A percentile compares a stretch with the other conserved stretches of the same genome.
Evolutionary conservation across 2,888 invertebrate genomes (phyloP).

Genomic region (Laspeyria flexula): DNA sequence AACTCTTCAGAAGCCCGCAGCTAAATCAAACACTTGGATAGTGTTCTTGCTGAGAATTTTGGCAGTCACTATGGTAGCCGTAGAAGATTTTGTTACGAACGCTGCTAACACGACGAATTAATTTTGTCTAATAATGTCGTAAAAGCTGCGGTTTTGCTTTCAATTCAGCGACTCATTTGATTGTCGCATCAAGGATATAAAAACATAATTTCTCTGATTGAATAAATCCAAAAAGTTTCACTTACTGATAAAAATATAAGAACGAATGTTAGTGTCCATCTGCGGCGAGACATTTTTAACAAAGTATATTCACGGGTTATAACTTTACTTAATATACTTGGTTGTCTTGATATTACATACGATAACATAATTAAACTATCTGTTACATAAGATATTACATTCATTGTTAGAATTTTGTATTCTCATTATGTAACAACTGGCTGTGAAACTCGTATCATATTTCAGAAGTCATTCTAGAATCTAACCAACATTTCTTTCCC

Average conservation of each 20-base stretch:
- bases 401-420: slow-evolving; percentile 35
- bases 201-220: slow-evolving; percentile 10
- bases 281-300: slow-evolving; percentile 58
- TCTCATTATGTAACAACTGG: slow-evolving; percentile 24
- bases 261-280: slow-evolving; percentile 51
- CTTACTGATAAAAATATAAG: slow-evolving; percentile 47
- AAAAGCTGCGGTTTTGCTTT: too few relatives aligned
- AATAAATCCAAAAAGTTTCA: slow-evolving; percentile 54
- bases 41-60: too few relatives aligned
- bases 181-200: not conserved
- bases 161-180: too few relatives aligned
- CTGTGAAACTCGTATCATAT: slow-evolving; percentile 12
- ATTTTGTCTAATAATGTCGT: too few relatives aligned
- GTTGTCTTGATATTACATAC: slow-evolving; percentile 49
- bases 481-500: too few relatives aligned
- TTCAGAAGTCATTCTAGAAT: too few relatives aligned
- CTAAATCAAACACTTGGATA: too few relatives aligned
- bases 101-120: too few relatives aligned
- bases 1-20: too few relatives aligned
- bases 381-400: slow-evolving; percentile 55
- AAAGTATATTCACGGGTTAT: slow-evolving; percentile 49
- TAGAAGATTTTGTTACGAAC: too few relatives aligned
- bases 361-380: slow-evolving; percentile 58
- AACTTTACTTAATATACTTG: slow-evolving; percentile 64
- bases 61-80: too few relatives aligned